phyloP scores from a whole-genome alignment of 2,888 invertebrate species.

The Mesoligia furuncula region DNA sequence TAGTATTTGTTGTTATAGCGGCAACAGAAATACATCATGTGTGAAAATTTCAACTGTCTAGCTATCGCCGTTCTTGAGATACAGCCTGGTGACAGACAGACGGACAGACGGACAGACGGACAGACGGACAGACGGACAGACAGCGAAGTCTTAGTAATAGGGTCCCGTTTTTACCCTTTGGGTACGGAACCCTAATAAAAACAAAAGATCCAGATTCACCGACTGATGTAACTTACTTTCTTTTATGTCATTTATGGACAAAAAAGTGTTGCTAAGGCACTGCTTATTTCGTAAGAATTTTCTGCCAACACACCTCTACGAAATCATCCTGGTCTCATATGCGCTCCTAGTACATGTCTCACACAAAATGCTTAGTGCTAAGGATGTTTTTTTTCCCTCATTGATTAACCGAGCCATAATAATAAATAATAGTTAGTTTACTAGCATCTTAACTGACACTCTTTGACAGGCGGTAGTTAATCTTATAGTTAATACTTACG shows the following conservation, averaged over 20 bases:
- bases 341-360: constrained; percentile 22
- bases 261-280: not conserved
- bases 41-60: too few relatives aligned
- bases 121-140: too few relatives aligned
- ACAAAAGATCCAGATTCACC: not conserved
- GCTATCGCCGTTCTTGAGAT: too few relatives aligned
- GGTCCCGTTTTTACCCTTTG: too few relatives aligned
- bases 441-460: constrained; percentile 19
- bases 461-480: constrained; percentile 39
- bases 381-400: constrained; percentile 9
- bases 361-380: not conserved
- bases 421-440: constrained; percentile 42
- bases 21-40: too few relatives aligned
- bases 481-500: constrained; percentile 37
- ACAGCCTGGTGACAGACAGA: too few relatives aligned
- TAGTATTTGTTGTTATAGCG: too few relatives aligned
- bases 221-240: constrained; percentile 1
- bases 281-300: constrained; percentile 4
- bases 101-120: too few relatives aligned
- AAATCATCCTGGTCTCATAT: constrained; percentile 1
- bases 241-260: not conserved
- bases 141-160: too few relatives aligned
- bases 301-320: not conserved
- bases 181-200: too few relatives aligned
- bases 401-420: constrained; percentile 34